Evolutionary conservation across 2,888 invertebrate species (phyloP), one percentile per base, ranked within the genome.

Genomic region (Linnaemya tessellans): DNA sequence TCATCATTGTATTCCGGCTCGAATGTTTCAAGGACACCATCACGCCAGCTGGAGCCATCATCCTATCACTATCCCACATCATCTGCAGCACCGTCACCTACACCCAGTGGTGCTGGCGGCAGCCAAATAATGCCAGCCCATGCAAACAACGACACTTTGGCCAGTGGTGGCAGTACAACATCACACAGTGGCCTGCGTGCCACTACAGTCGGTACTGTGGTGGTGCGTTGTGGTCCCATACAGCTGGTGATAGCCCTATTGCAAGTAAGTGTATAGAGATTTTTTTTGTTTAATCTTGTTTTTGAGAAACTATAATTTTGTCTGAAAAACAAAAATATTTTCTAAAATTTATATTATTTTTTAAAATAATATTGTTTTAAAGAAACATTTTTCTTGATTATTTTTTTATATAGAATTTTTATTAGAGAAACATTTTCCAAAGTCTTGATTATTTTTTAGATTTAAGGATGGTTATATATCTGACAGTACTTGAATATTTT

Each of bases 151-250:
- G 84, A 78, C 22, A 84, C 78, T 35, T 75, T 79, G 25, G 78
- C 74, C 18, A 86, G 84, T 60, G 78, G 81, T 49, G 68, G 58
- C 46, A 75, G 80, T n/a, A 65, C 54, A 22, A 58, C 65, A 41
- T 70, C 70, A 56, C 80, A 86, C 64, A 80, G 67, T 68, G 88
- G 90, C 84, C 88, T 90, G 56, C 94, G 94, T 88, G 95, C 96
- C 77, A 97, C 97, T 83, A 97, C 97, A 88, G 96, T 98, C 90
- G 97, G 97, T 92, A 97, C 98, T 80, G 97, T 98, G 88, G 97
- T 97, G 65, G 96, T 98, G 86, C 97, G 97, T 92, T 97, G 97
- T 91, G 97, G 97, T 87, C 95, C 95, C 89, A 96, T 97, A 62
- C 95, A 96, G 92, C 95, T 98, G 90, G 97, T 98, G 90, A 96